A percentile compares a stretch with the other conserved stretches of the same genome.
These are phyloP conservation scores for Capreolus pygargus DNA, from an alignment of 2,113 vertebrate genomes.

Conservation along the genomic window DNA sequence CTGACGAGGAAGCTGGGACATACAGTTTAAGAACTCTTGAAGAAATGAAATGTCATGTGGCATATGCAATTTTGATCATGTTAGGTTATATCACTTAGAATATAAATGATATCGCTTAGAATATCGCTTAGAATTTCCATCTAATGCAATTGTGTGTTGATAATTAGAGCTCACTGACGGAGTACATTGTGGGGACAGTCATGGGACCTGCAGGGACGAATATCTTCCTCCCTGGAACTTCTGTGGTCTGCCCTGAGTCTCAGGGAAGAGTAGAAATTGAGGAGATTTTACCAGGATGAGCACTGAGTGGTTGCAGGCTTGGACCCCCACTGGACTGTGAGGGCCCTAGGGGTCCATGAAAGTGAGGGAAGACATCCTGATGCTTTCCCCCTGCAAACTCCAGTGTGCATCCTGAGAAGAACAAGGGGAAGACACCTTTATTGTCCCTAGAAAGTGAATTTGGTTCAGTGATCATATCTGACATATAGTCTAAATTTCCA, in stretches of 20 bases:
- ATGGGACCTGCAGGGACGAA: not conserved
- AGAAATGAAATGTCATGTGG: not conserved
- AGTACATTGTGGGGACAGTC: not conserved
- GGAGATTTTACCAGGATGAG: not conserved
- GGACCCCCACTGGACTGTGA: not conserved
- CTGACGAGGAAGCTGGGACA: not conserved
- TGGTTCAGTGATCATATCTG: not conserved
- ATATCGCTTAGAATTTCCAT: not conserved
- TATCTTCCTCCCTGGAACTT: not conserved
- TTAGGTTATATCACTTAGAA: not conserved
- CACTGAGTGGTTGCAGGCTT: not conserved
- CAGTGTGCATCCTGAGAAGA: not conserved
- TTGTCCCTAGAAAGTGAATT: not conserved
- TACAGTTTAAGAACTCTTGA: not conserved
- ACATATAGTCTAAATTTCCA: not conserved
- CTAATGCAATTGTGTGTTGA: not conserved
- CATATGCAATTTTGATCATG: not conserved
- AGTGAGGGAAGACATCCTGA: not conserved
- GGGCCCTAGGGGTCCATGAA: accelerated
- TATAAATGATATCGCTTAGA: not conserved
- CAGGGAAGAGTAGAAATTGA: not conserved
- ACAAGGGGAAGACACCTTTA: not conserved
- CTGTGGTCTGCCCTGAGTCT: not conserved
- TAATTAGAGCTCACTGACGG: not conserved
- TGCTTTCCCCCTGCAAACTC: not conserved